Conservation (phyloP, 2,113 vertebrate genomes). For the Silurus meridionalis region DNA sequence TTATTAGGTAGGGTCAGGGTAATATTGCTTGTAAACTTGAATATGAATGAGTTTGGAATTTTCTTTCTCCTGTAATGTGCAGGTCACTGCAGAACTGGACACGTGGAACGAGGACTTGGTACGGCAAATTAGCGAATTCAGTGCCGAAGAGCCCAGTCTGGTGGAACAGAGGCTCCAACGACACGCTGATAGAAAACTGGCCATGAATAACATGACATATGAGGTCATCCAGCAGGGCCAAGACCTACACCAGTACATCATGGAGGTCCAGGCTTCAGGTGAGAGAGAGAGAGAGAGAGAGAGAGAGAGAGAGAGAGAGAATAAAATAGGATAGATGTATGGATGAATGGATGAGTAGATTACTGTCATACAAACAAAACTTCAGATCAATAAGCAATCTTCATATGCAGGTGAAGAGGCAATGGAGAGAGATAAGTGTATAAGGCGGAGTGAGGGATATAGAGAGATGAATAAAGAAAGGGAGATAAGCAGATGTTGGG, state of each 20-base stretch:
- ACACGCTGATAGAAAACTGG: constrained; percentile 89
- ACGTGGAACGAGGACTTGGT: constrained; percentile 96
- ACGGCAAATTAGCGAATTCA: constrained; percentile 86
- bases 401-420: background rate
- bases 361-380: background rate
- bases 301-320: background rate
- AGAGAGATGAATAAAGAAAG: constrained; percentile 2
- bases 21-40: background rate
- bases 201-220: constrained; percentile 98
- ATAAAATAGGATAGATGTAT: background rate
- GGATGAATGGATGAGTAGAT: background rate
- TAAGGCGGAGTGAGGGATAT: background rate
- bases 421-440: background rate
- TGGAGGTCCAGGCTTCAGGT: constrained; percentile 99
- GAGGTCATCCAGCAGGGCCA: constrained; percentile 98
- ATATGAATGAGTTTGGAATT: background rate
- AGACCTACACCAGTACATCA: constrained; percentile 97
- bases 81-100: constrained; percentile 94
- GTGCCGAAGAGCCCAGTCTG: constrained; percentile 84
- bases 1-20: background rate
- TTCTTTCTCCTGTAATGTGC: constrained; percentile 32
- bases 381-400: background rate
- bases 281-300: constrained; percentile 8
- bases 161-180: constrained; percentile 93
- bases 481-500: background rate